Percentiles rank a stretch among this genome's conserved stretches.
phyloP scores from a whole-genome alignment of 1,140 invertebrate species.

The Lepidotrigona ventralis region DNA sequence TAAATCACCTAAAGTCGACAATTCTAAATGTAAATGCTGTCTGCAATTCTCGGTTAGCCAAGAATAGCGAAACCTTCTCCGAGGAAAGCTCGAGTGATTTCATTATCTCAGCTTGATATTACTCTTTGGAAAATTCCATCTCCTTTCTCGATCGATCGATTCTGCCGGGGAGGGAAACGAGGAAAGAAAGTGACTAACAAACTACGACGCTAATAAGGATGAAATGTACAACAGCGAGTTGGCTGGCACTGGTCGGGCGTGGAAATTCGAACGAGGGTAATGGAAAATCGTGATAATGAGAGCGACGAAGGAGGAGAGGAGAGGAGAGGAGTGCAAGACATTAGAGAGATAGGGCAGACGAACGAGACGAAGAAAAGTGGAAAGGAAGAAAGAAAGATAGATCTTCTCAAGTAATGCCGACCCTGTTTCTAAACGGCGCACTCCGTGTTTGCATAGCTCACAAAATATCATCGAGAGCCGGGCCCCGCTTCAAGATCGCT shows the following conservation, averaged over 20 bases:
- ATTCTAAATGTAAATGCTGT: too few species aligned
- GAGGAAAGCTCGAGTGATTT: neutral
- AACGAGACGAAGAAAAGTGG: neutral
- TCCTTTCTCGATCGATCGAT: neutral
- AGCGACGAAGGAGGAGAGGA: slow-evolving; percentile 32
- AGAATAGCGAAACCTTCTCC: neutral
- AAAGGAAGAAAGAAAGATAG: slow-evolving; percentile 2
- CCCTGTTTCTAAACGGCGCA: slow-evolving; percentile 53
- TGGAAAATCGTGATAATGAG: slow-evolving; percentile 60
- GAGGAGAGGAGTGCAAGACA: slow-evolving; percentile 1
- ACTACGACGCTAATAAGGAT: slow-evolving; percentile 19
- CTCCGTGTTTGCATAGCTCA: slow-evolving; percentile 40
- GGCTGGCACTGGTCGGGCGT: slow-evolving; percentile 23
- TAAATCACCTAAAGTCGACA: too few species aligned
- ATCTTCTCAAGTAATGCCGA: slow-evolving; percentile 53
- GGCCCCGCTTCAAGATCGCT: slow-evolving; percentile 33
- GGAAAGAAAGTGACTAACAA: neutral
- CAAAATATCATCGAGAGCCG: slow-evolving; percentile 18
- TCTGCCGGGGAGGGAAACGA: neutral
- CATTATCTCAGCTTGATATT: neutral
- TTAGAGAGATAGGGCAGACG: slow-evolving; percentile 32
- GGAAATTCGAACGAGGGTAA: slow-evolving; percentile 64
- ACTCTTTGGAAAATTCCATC: neutral
- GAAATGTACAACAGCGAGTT: slow-evolving; percentile 25
- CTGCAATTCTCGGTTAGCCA: neutral